Evolutionary conservation across 2,113 vertebrate species (phyloP).

Genomic region (Xenotilapia caudafasciata): DNA sequence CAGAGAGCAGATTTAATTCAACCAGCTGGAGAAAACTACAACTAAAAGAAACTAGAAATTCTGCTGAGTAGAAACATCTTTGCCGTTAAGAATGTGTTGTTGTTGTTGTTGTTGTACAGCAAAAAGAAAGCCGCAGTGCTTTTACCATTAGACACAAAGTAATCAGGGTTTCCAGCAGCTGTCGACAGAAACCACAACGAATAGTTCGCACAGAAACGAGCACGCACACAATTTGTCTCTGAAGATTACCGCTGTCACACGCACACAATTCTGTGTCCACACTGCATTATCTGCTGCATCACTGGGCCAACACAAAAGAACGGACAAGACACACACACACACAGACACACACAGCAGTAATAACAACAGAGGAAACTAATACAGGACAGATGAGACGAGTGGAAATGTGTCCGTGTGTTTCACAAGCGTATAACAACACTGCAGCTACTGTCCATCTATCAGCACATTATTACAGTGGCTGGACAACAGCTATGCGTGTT

Average conservation of each 20-base stretch:
- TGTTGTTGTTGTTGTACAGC: background rate
- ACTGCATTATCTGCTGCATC: slow-evolving; percentile 15
- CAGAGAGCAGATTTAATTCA: background rate
- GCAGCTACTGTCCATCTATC: slow-evolving; percentile 19
- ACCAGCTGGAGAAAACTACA: background rate
- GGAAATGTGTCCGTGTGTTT: slow-evolving; percentile 10
- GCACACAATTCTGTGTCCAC: slow-evolving; percentile 11
- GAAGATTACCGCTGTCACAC: slow-evolving; percentile 1
- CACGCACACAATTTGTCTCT: background rate
- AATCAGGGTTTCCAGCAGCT: background rate
- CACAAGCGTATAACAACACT: slow-evolving; percentile 15
- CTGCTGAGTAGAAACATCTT: background rate
- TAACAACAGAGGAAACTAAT: background rate
- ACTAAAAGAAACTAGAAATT: background rate
- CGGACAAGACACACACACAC: background rate
- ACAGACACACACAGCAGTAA: background rate
- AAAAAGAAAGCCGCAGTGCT: background rate
- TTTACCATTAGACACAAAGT: background rate
- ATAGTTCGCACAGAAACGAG: background rate
- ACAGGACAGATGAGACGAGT: background rate
- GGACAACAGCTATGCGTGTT: slow-evolving; percentile 45
- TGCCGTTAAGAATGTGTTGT: background rate
- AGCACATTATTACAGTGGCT: slow-evolving; percentile 44
- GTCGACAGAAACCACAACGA: background rate
- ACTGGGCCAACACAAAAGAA: slow-evolving; percentile 3